Percentiles rank a stretch among this genome's conserved stretches.
phyloP scores from a whole-genome alignment of 2,797 vertebrate species.

The Anolis apletophallus region DNA sequence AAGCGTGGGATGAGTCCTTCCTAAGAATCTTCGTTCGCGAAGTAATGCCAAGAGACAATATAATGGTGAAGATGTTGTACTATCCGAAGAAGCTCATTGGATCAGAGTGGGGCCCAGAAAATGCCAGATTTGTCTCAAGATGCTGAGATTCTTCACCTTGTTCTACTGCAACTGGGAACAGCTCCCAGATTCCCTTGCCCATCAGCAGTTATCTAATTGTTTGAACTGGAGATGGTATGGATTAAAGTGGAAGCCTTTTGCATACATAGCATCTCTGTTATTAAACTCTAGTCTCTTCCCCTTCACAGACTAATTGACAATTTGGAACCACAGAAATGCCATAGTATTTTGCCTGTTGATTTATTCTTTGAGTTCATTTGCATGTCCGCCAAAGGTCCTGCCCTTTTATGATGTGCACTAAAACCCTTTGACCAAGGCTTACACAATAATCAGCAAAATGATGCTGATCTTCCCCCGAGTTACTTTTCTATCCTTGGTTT shows the following conservation, averaged over 20 bases:
- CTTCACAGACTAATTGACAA: constrained; percentile 41
- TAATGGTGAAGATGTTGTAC: no score
- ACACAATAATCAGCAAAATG: not conserved
- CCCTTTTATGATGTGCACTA: not conserved
- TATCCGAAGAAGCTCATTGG: no score
- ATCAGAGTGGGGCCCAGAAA: no score
- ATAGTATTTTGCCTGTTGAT: constrained; percentile 56
- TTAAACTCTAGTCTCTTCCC: not conserved
- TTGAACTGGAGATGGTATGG: not conserved
- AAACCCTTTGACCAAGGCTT: not conserved
- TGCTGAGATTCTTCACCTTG: no score
- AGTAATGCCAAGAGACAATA: no score
- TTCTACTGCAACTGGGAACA: not conserved
- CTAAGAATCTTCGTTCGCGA: no score
- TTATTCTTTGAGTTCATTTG: constrained; percentile 48
- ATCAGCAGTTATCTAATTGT: not conserved
- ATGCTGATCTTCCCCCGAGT: not conserved
- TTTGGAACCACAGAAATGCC: constrained; percentile 56
- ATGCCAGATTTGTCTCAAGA: no score
- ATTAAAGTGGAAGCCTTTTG: not conserved
- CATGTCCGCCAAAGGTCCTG: constrained; percentile 20
- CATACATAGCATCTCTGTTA: not conserved
- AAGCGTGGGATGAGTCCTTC: no score
- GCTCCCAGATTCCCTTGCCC: not conserved
- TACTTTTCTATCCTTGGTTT: not conserved